A percentile compares a stretch with the other conserved stretches of the same genome.
Conservation (phyloP, 2,888 invertebrate species). For the Caenorhabditis imperialis region DNA sequence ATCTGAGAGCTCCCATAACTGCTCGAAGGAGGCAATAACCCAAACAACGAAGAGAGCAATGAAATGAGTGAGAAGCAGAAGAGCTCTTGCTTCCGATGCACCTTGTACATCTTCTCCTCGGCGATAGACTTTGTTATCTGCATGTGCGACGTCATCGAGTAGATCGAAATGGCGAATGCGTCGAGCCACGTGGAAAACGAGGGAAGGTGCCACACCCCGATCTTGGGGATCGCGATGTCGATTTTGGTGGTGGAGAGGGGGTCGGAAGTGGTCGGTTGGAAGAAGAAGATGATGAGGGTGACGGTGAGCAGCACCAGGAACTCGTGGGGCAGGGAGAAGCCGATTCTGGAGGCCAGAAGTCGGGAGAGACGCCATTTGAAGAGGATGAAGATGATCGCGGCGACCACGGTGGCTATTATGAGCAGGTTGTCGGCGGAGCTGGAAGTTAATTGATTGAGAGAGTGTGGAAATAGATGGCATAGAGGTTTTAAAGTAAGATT, state of each 20-base stretch:
- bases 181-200: slow-evolving; percentile 44
- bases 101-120: slow-evolving; percentile 60
- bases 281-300: slow-evolving; percentile 38
- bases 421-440: slow-evolving; percentile 42
- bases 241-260: slow-evolving; percentile 8
- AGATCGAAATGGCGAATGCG: slow-evolving; percentile 58
- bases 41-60: slow-evolving; percentile 48
- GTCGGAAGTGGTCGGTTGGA: slow-evolving; percentile 20
- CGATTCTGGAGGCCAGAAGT: slow-evolving; percentile 24
- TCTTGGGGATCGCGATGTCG: slow-evolving; percentile 30
- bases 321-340: slow-evolving; percentile 53
- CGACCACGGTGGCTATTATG: slow-evolving; percentile 36
- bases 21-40: slow-evolving; percentile 54
- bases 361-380: slow-evolving; percentile 48
- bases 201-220: slow-evolving; percentile 33
- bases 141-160: slow-evolving; percentile 57
- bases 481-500: too few species aligned
- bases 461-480: too few species aligned
- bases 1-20: slow-evolving; percentile 61
- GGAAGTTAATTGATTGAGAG: not conserved
- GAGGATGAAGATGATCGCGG: slow-evolving; percentile 37
- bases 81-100: slow-evolving; percentile 61
- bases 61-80: slow-evolving; percentile 59
- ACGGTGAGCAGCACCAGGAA: slow-evolving; percentile 39
- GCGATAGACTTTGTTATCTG: slow-evolving; percentile 55